Percentiles rank a stretch among this genome's conserved stretches.
Evolutionary conservation across 2,888 invertebrate genomes (phyloP).

Genomic region (Drosophila setosimentum): DNA sequence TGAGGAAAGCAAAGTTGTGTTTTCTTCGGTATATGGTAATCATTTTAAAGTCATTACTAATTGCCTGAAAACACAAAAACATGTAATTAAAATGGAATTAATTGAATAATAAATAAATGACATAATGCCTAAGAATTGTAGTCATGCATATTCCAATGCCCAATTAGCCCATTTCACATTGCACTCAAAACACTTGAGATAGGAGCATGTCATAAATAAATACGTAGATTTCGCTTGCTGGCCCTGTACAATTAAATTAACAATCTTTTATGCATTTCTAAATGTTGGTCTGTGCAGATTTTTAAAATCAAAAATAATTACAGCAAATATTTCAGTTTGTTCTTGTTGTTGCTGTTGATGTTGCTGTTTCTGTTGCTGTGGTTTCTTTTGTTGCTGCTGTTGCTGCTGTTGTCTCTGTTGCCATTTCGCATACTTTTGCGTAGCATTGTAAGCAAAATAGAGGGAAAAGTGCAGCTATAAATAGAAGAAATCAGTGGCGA

Average conservation of each 20-base stretch:
- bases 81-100: constrained; percentile 18
- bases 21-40: neutral
- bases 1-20: neutral
- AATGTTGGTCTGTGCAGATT: constrained; percentile 44
- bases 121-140: constrained; percentile 20
- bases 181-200: constrained; percentile 11
- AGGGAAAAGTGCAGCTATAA: constrained; percentile 62
- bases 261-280: constrained; percentile 59
- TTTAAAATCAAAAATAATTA: constrained; percentile 68
- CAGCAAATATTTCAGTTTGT: constrained; percentile 39
- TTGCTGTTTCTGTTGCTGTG: neutral
- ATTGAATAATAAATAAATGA: constrained; percentile 34
- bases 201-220: constrained; percentile 15
- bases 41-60: neutral
- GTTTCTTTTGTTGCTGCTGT: neutral
- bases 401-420: constrained; percentile 1
- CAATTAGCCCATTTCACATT: constrained; percentile 48
- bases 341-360: constrained; percentile 12
- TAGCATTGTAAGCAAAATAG: constrained; percentile 51
- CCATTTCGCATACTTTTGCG: constrained; percentile 52
- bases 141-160: constrained; percentile 39
- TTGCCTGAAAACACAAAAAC: neutral
- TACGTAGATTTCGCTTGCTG: constrained; percentile 3
- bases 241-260: constrained; percentile 57
- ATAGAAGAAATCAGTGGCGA: constrained; percentile 64